Evolutionary conservation across 2,888 invertebrate genomes (phyloP).

Genomic region (Atethmia centrago): DNA sequence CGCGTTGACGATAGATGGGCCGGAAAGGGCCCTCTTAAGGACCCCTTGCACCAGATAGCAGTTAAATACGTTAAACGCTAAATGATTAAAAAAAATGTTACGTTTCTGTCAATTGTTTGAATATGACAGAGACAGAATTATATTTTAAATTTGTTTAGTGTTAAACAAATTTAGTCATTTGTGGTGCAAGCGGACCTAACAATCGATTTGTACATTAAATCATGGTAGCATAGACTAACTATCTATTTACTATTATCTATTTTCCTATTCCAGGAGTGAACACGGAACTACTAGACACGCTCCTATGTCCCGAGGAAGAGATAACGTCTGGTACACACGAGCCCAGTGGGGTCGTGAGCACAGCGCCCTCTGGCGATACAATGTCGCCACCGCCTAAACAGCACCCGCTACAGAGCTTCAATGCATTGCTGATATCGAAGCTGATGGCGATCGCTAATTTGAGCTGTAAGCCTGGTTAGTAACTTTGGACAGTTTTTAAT

Average conservation of each 20-base stretch:
- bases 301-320: slow-evolving; percentile 92
- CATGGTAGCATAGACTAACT: not conserved
- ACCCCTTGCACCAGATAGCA: not conserved
- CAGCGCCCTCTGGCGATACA: slow-evolving; percentile 68
- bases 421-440: slow-evolving; percentile 95
- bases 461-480: slow-evolving; percentile 96
- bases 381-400: slow-evolving; percentile 71
- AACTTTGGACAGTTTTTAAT: not conserved
- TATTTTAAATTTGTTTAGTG: not conserved
- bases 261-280: slow-evolving; percentile 93
- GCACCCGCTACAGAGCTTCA: slow-evolving; percentile 92
- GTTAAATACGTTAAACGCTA: not conserved
- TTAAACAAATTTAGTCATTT: not conserved
- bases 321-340: slow-evolving; percentile 54
- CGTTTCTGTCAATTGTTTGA: not conserved
- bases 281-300: slow-evolving; percentile 94
- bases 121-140: not conserved
- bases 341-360: slow-evolving; percentile 45
- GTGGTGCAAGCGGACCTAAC: not conserved
- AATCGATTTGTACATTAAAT: not conserved
- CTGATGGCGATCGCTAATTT: slow-evolving; percentile 95
- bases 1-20: too few species aligned
- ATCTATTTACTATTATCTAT: too few species aligned
- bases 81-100: not conserved
- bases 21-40: too few species aligned